Base-by-base conservation (phyloP, 1,140 invertebrate species). In the Cydia splendana region DNA sequence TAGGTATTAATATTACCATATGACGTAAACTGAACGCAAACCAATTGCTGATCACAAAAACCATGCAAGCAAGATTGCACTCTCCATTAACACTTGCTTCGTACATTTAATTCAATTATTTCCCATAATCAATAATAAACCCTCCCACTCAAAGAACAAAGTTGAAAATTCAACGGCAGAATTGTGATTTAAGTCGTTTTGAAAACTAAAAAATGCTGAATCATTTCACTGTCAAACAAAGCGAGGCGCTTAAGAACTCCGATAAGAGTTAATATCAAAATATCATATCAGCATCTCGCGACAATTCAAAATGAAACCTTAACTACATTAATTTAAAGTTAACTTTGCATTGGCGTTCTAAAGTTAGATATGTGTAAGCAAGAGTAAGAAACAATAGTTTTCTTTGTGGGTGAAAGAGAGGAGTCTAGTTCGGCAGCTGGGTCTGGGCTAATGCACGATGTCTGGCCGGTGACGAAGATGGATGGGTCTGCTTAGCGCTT, bases 401-500 rank as follows among this genome's bases (percentile, higher is more conserved):
- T 57, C 28, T 77, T 65, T 76, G 45, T 73, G 79, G 28, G 10
- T 65, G 82, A 89, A 76, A 74, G 84, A 79, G 90, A 87, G 38
- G 71, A 77, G 13, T 79, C 78, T 82, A 77, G 51, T 75, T 85
- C 80, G 77, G 48, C 76, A 30, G 20, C 77, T 80, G 28, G 30
- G 76, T 77, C 67, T 84, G 38, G 9, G 78, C 80, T 88, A 88
- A 89, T 88, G 88, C 87, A 86, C 79, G 75, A 76, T 82, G 86
- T 86, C 86, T 90, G 86, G 82, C 75, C 82, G 78, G 76, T 91
- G 90, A 92, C 85, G 90, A 92, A 91, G 90, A 92, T 88, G 83
- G 89, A 92, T 92, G 88, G 80, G 65, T 76, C 83, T 87, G 84
- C 82, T 87, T 87, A 88, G 85, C 83, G 86, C 85, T 83, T 88